phyloP scores from a whole-genome alignment of 2,797 vertebrate genomes.

The Alfaro cultratus region DNA sequence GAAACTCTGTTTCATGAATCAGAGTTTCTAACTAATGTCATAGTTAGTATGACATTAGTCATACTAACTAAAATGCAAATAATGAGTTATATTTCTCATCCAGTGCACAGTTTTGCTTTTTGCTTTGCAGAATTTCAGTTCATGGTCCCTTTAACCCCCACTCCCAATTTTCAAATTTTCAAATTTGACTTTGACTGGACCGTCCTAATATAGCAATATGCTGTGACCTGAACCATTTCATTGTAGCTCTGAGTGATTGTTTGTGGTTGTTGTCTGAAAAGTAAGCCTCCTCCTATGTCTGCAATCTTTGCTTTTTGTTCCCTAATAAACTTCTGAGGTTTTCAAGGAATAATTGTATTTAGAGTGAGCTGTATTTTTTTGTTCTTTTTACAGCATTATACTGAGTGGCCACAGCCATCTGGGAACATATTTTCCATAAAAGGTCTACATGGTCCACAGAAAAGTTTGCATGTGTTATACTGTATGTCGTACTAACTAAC shows the following conservation, averaged over 20 bases:
- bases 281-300: not conserved
- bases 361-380: no score
- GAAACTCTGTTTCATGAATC: not conserved
- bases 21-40: no score
- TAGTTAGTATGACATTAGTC: not conserved
- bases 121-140: not conserved
- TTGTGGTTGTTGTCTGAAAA: not conserved
- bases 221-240: not conserved
- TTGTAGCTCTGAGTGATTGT: not conserved
- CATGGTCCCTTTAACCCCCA: not conserved
- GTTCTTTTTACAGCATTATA: not conserved
- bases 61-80: not conserved
- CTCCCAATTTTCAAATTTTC: not conserved
- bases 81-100: not conserved
- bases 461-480: not conserved
- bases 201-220: not conserved
- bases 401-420: not conserved
- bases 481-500: not conserved
- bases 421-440: not conserved
- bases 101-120: not conserved
- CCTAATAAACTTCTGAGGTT: not conserved
- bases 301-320: not conserved
- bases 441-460: not conserved
- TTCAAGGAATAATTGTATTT: not conserved
- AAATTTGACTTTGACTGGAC: not conserved